Percentiles rank a stretch among this genome's conserved stretches.
Evolutionary conservation across 2,888 invertebrate species (phyloP).

Genomic region (Hermodice carunculata): DNA sequence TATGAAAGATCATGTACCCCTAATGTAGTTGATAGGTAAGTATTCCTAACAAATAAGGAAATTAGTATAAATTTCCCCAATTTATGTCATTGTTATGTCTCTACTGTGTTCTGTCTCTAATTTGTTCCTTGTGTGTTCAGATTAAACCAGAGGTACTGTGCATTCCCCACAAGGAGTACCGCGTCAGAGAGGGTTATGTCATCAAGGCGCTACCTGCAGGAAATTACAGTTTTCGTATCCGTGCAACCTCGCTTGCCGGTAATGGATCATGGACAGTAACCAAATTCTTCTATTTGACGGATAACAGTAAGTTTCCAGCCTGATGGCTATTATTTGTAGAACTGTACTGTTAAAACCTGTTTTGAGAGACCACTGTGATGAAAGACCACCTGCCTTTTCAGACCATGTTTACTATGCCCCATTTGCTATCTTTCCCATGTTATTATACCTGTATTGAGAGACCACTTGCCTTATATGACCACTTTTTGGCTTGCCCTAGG

Average conservation of each 20-base stretch:
- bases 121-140: slow-evolving; percentile 32
- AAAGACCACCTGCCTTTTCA: too few species aligned
- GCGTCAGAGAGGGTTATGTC: slow-evolving; percentile 43
- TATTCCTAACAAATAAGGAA: too few species aligned
- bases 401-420: neutral
- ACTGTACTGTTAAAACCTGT: too few species aligned
- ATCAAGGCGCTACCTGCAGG: slow-evolving; percentile 74
- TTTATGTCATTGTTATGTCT: neutral
- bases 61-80: too few species aligned
- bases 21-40: too few species aligned
- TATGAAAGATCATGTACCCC: too few species aligned
- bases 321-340: neutral
- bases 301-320: slow-evolving; percentile 34
- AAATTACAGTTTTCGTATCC: slow-evolving; percentile 84
- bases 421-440: neutral
- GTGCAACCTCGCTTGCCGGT: slow-evolving; percentile 84
- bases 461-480: neutral
- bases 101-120: neutral
- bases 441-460: neutral
- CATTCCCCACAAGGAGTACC: slow-evolving; percentile 63
- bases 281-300: slow-evolving; percentile 48
- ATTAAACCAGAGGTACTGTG: slow-evolving; percentile 71
- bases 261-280: slow-evolving; percentile 61
- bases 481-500: too few species aligned
- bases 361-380: too few species aligned